Conservation (phyloP, 2,888 invertebrate genomes). For the Rhorus exstirpatorius region DNA sequence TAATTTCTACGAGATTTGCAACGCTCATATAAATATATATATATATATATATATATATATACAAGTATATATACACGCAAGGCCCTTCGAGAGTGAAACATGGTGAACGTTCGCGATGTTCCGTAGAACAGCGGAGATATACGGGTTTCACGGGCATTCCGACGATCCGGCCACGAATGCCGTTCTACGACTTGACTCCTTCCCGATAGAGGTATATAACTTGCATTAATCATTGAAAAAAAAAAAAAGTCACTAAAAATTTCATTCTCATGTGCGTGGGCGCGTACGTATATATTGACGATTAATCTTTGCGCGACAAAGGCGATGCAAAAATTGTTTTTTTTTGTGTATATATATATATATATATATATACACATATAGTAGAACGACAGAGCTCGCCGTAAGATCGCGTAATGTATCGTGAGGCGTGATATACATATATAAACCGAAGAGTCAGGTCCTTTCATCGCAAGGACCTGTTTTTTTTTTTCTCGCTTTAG, state of each 20-base stretch:
- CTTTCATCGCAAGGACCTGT: conserved; percentile 49
- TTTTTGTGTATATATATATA: conserved; percentile 5
- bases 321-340: conserved; percentile 8
- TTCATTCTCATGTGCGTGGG: conserved; percentile 25
- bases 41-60: conserved; percentile 28
- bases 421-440: conserved; percentile 7
- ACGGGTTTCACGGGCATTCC: conserved; percentile 74
- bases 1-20: conserved; percentile 44
- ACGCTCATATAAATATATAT: conserved; percentile 36
- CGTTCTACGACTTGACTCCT: conserved; percentile 73
- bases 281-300: conserved; percentile 17
- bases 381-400: conserved; percentile 19
- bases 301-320: conserved; percentile 39
- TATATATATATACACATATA: not conserved
- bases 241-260: conserved; percentile 10
- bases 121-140: conserved; percentile 73
- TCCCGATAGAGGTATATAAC: conserved; percentile 72
- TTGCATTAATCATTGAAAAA: conserved; percentile 38
- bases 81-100: conserved; percentile 69
- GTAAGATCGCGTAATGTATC: conserved; percentile 52
- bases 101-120: conserved; percentile 81
- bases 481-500: conserved; percentile 16
- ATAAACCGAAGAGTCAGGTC: conserved; percentile 45
- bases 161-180: conserved; percentile 70
- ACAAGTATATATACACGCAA: conserved; percentile 30